Conservation (phyloP, 2,888 invertebrate genomes). For the Gnatocerus cornutus region DNA sequence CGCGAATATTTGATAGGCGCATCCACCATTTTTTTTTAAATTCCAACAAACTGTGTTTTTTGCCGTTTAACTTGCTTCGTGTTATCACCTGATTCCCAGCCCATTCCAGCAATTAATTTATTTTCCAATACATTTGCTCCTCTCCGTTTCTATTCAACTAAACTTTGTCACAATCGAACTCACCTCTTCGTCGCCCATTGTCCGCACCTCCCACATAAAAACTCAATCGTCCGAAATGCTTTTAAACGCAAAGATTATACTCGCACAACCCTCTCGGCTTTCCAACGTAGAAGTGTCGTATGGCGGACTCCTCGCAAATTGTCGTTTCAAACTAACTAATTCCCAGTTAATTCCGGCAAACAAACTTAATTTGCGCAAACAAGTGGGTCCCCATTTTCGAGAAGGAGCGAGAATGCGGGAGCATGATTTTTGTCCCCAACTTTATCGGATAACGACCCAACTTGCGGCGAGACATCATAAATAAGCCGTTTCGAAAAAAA, state of each 20-base stretch:
- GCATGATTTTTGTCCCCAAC: conserved; percentile 34
- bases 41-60: too few species aligned
- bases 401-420: conserved; percentile 34
- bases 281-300: background rate
- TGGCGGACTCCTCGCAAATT: conserved; percentile 50
- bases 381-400: conserved; percentile 56
- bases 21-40: too few species aligned
- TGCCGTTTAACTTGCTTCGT: too few species aligned
- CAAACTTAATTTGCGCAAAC: conserved; percentile 68
- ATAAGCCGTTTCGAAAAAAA: conserved; percentile 30
- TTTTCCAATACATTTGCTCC: conserved; percentile 10
- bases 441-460: conserved; percentile 27
- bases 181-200: conserved; percentile 1
- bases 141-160: too few species aligned
- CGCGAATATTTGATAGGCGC: background rate
- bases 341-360: conserved; percentile 66
- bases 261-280: conserved; percentile 1
- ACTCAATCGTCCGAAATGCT: conserved; percentile 29
- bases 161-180: conserved; percentile 3
- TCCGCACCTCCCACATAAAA: conserved; percentile 15
- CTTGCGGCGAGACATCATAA: conserved; percentile 39
- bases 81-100: background rate
- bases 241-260: conserved; percentile 28
- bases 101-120: conserved; percentile 19
- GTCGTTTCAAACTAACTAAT: conserved; percentile 62